Evolutionary conservation across 2,797 vertebrate species (phyloP).

Genomic region (Pithecia hirsuta): DNA sequence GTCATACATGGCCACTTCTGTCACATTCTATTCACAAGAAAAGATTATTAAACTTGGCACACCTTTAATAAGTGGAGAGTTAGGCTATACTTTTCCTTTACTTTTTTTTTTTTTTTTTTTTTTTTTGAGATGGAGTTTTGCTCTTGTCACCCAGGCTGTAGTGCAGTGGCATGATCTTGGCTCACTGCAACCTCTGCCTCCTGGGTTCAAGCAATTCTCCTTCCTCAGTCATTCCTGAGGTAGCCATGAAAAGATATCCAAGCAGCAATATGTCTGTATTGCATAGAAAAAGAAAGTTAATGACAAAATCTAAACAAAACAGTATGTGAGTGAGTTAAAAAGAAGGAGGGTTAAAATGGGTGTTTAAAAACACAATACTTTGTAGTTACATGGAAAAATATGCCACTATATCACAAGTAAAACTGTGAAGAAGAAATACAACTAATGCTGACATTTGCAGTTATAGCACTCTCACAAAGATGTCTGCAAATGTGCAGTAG

Average conservation of each 20-base stretch:
- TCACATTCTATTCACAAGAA: background rate
- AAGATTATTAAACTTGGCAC: background rate
- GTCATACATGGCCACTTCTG: background rate
- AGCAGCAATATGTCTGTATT: background rate
- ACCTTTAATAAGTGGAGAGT: background rate
- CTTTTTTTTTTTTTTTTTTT: too few relatives aligned
- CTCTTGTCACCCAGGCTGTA: background rate
- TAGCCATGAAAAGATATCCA: background rate
- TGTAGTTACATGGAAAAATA: background rate
- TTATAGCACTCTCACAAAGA: background rate
- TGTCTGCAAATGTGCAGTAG: background rate
- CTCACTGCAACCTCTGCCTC: background rate
- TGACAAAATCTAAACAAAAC: background rate
- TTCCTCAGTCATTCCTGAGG: background rate
- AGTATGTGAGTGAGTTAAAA: background rate
- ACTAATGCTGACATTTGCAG: background rate
- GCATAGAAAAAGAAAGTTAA: background rate
- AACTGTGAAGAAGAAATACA: background rate
- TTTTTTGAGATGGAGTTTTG: background rate
- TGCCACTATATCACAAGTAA: too few relatives aligned
- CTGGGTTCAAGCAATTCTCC: background rate
- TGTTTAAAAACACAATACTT: background rate
- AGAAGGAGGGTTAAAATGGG: background rate
- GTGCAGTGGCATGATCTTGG: background rate
- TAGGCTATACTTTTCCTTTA: background rate